Base-by-base conservation (phyloP, 2,797 vertebrate genomes). In the Bovichtus diacanthus region DNA sequence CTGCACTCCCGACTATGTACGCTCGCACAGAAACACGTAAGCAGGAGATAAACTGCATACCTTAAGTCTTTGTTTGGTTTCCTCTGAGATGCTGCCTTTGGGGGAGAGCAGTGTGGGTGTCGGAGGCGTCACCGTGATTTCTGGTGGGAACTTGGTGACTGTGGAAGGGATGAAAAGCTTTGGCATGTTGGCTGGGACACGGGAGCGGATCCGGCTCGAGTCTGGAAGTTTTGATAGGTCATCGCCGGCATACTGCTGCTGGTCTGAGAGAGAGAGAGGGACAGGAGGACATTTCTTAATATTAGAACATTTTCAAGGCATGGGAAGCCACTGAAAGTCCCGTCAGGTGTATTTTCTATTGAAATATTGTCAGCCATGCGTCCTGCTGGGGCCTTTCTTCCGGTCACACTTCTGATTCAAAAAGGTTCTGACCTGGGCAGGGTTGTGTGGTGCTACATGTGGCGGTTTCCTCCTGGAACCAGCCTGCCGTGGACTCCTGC, bases 61-160 rank as follows among this genome's bases (percentile, higher is more conserved):
- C 97, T 99, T 99, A 51, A 99, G 96, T 86, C 96, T 97, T 85
- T 97, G 98, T 88, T 99, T 99, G 93, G 98, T 99, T 91, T 99
- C 98, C 94, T 99, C 98, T 3, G 98, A 99, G 93, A 99, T 97
- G 95, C 98, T 99, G 94, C 98, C 98, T 93, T 98, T 99, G 67
- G 98, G 98, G 38, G 98, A 99, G 74, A 99, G 97, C 50, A 99
- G 96, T 13, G 98, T 99, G 51, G 98, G 98, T 4, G 98, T 99
- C 10, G 98, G 98, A 8, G 98, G 98, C 0, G 98, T 99, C 80
- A 99, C 97, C 4, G 98, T 99, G 95, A 99, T 99, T 92, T 99
- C 98, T 3, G 98, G 98, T 7, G 98, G 98, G 91, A 98, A 99
- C 94, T 98, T 99, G 89, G 96, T 94, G 78, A 97, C 90, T 5